A percentile compares a stretch with the other conserved stretches of the same genome.
phyloP scores from a whole-genome alignment of 2,113 vertebrate species.

The Stegastes partitus region DNA sequence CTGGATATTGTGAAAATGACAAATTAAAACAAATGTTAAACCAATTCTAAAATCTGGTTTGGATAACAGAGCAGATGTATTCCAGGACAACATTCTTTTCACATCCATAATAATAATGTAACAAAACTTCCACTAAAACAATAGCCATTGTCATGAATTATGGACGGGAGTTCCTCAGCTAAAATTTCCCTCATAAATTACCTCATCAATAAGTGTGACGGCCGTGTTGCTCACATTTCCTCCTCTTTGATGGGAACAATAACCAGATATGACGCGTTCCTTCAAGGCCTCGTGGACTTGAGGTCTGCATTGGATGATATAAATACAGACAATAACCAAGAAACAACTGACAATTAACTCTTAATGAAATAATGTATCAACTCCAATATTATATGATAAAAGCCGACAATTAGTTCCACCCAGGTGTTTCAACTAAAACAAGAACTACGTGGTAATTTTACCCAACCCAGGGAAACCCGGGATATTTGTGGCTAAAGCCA shows the following conservation, averaged over 20 bases:
- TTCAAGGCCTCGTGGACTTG: neutral
- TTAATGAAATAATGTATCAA: neutral
- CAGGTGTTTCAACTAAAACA: slow-evolving; percentile 35
- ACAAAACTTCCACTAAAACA: slow-evolving; percentile 24
- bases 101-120: neutral
- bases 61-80: neutral
- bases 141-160: slow-evolving; percentile 1
- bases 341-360: neutral
- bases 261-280: neutral
- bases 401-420: neutral
- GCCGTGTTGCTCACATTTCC: slow-evolving; percentile 64
- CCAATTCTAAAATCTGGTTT: neutral
- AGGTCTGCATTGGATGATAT: neutral
- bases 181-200: neutral
- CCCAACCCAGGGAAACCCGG: slow-evolving; percentile 34
- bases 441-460: slow-evolving; percentile 25
- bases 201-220: slow-evolving; percentile 25
- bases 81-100: neutral
- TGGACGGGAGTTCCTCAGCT: slow-evolving; percentile 31
- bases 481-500: slow-evolving; percentile 31
- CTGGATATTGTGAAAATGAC: neutral
- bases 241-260: slow-evolving; percentile 34
- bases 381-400: neutral
- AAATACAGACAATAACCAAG: neutral
- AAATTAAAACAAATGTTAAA: neutral